Evolutionary conservation across 2,113 vertebrate genomes (phyloP).

Genomic region (Haemorhous mexicanus): DNA sequence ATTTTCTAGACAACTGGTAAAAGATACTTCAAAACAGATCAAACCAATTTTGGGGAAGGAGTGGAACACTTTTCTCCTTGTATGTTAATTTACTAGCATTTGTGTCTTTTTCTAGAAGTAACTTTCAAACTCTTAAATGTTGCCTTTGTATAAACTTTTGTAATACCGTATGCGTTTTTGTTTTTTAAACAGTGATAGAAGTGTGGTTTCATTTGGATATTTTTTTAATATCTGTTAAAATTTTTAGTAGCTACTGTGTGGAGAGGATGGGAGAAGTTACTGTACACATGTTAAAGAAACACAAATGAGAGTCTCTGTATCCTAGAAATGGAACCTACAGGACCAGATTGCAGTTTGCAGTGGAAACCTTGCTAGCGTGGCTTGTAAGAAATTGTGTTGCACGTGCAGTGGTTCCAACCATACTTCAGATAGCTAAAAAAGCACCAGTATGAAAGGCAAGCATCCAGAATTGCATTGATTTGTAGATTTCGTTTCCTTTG

Average conservation of each 20-base stretch:
- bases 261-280: not conserved
- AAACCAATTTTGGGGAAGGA: not conserved
- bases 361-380: not conserved
- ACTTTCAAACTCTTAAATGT: constrained; percentile 64
- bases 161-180: constrained; percentile 58
- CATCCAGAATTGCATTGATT: constrained; percentile 3
- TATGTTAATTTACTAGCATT: constrained; percentile 55
- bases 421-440: not conserved
- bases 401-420: not conserved
- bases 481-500: not conserved
- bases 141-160: constrained; percentile 73
- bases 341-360: not conserved
- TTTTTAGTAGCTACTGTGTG: constrained; percentile 37
- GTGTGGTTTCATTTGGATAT: constrained; percentile 55
- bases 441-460: not conserved
- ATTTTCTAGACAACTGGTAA: constrained; percentile 99
- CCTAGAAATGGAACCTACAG: not conserved
- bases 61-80: not conserved
- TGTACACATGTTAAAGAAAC: not conserved
- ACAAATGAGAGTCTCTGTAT: not conserved
- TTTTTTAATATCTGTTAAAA: constrained; percentile 50
- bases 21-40: constrained; percentile 28
- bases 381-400: not conserved
- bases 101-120: constrained; percentile 60
- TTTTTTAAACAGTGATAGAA: constrained; percentile 71